Conservation (phyloP, 1,140 invertebrate species). For the Acyrthosiphon pisum region DNA sequence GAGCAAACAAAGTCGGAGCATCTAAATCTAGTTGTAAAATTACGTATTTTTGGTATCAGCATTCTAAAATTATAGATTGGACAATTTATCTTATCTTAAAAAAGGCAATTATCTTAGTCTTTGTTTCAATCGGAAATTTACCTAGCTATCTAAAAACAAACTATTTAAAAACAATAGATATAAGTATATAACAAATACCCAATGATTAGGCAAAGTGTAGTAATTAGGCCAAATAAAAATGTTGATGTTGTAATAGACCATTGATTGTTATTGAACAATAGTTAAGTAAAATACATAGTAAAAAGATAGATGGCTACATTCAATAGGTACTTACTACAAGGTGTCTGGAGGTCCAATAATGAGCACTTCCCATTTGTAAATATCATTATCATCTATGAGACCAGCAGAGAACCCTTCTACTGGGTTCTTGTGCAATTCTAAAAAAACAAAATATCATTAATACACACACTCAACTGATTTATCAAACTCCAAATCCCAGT, state of each 20-base stretch:
- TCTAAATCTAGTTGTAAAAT: too few species aligned
- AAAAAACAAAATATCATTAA: conserved; percentile 60
- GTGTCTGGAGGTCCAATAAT: conserved; percentile 99
- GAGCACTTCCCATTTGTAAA: conserved; percentile 99
- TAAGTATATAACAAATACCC: neutral
- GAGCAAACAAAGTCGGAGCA: too few species aligned
- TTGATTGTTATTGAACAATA: too few species aligned
- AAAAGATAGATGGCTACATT: neutral
- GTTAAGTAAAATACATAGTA: neutral
- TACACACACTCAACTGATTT: neutral
- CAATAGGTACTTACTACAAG: conserved; percentile 82
- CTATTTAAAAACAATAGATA: neutral
- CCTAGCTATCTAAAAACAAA: neutral
- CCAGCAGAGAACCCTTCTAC: conserved; percentile 99
- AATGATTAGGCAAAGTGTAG: neutral
- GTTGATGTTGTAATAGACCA: neutral
- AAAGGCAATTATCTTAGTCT: neutral
- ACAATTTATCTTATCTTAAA: neutral
- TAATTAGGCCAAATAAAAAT: neutral
- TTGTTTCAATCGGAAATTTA: neutral
- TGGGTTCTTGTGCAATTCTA: conserved; percentile 98
- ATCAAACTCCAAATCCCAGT: neutral
- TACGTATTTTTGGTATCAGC: too few species aligned
- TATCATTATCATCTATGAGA: conserved; percentile 98
- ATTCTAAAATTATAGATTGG: neutral